Conservation (phyloP, 2,113 vertebrate species). For the Gymnobelideus leadbeateri region DNA sequence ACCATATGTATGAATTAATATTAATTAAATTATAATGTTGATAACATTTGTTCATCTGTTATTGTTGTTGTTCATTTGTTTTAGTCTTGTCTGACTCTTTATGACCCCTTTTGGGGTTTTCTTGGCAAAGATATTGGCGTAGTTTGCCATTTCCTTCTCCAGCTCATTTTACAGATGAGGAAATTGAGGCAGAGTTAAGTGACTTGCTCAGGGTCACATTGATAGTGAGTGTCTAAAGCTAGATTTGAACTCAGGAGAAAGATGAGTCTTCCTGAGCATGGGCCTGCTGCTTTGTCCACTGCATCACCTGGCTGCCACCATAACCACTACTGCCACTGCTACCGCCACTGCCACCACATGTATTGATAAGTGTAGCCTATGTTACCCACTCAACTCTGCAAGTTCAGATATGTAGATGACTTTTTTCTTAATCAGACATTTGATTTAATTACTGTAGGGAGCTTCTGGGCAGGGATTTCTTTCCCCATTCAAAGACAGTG, state of each 20-base stretch:
- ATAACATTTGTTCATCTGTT: background rate
- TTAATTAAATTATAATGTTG: too few relatives aligned
- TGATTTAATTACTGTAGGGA: background rate
- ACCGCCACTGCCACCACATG: too few relatives aligned
- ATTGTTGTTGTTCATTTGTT: background rate
- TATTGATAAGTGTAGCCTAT: background rate
- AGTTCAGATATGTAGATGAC: background rate
- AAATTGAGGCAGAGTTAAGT: background rate
- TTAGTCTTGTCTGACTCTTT: background rate
- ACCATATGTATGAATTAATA: background rate
- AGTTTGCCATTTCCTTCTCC: background rate
- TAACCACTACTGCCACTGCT: too few relatives aligned
- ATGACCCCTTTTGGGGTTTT: background rate
- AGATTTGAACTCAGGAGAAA: background rate
- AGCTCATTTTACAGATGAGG: background rate
- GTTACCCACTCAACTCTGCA: background rate
- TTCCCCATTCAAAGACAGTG: background rate
- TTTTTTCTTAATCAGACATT: background rate
- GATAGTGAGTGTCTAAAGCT: background rate
- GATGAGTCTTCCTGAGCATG: background rate
- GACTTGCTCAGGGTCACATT: background rate
- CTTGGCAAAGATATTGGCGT: background rate
- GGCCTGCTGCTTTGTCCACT: background rate
- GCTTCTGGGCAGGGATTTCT: background rate
- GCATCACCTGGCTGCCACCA: too few relatives aligned